These are phyloP conservation scores for Hymenopus coronatus DNA, from an alignment of 2,888 invertebrate species.

Conservation along the genomic window DNA sequence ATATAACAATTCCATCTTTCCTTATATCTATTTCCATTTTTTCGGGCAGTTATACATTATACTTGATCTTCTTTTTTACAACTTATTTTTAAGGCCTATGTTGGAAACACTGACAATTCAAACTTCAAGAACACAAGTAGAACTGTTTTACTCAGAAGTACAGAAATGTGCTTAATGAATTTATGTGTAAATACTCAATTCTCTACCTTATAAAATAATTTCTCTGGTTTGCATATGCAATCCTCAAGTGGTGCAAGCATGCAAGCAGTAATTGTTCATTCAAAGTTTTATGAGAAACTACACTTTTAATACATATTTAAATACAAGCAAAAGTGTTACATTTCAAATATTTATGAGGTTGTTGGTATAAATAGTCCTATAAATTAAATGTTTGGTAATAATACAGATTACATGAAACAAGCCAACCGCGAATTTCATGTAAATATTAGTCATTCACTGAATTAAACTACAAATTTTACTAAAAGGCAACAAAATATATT, in stretches of 20 bases:
- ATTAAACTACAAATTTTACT: too few relatives aligned
- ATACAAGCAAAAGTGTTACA: too few relatives aligned
- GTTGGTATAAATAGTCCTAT: background rate
- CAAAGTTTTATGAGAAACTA: background rate
- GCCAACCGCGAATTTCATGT: background rate
- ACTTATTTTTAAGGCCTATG: too few relatives aligned
- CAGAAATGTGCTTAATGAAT: background rate
- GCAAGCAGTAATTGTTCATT: background rate
- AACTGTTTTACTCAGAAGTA: background rate
- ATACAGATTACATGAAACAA: background rate
- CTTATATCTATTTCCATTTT: background rate
- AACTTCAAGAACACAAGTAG: background rate
- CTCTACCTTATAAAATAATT: background rate
- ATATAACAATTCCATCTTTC: background rate
- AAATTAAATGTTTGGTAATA: background rate
- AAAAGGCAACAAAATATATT: too few relatives aligned
- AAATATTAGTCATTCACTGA: too few relatives aligned
- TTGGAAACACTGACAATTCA: background rate
- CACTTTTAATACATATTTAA: background rate
- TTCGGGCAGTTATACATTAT: background rate
- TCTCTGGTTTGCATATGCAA: background rate
- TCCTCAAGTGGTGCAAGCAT: background rate
- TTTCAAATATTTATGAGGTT: too few relatives aligned
- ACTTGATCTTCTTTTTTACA: background rate
- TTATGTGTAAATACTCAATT: background rate